phyloP scores from a whole-genome alignment of 1,140 invertebrate species.

The Venustaconcha ellipsiformis region DNA sequence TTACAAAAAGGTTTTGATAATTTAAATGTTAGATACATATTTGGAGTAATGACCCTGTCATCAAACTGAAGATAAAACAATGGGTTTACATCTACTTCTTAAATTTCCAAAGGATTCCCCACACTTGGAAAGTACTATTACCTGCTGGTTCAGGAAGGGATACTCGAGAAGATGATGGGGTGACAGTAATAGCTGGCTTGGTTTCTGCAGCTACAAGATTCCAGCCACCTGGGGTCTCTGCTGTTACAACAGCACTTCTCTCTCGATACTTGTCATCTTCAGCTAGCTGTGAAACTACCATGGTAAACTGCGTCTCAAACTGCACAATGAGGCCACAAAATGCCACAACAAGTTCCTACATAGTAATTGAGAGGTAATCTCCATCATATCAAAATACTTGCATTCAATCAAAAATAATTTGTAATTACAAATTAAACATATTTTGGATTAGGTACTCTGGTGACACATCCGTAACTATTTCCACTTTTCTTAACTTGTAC shows the following conservation, averaged over 20 bases:
- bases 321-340: conserved; percentile 91
- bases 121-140: neutral
- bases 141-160: conserved; percentile 5
- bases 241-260: conserved; percentile 42
- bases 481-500: no score
- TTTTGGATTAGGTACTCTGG: no score
- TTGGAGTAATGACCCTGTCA: neutral
- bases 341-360: conserved; percentile 82
- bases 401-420: no score
- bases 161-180: neutral
- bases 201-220: conserved; percentile 50
- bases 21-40: no score
- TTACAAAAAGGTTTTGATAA: no score
- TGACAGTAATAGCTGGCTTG: conserved; percentile 23
- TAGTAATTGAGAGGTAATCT: conserved; percentile 20
- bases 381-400: no score
- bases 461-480: no score
- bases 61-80: neutral
- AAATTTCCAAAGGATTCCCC: neutral
- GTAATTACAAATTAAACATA: no score
- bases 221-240: conserved; percentile 61
- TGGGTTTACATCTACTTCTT: neutral
- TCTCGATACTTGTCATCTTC: conserved; percentile 74
- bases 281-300: conserved; percentile 77
- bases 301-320: conserved; percentile 89